These are phyloP conservation scores for Paratrypauchen microcephalus DNA, from an alignment of 2,797 vertebrate species.

Conservation along the genomic window DNA sequence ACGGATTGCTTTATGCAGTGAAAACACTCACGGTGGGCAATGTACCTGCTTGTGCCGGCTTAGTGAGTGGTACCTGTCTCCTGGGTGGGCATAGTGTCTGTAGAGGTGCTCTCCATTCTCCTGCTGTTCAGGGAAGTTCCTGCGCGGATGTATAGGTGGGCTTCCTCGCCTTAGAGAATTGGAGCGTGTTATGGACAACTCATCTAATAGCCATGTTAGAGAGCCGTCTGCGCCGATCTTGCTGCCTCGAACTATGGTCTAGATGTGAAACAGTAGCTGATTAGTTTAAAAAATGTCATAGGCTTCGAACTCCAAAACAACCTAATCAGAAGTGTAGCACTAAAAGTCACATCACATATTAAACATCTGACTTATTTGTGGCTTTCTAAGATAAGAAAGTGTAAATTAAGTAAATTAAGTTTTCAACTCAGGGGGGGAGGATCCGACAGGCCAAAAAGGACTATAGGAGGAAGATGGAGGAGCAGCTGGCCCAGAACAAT, in stretches of 20 bases:
- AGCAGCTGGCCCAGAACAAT: too few species aligned
- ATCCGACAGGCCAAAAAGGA: too few species aligned
- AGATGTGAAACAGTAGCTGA: conserved; percentile 10
- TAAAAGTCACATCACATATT: too few species aligned
- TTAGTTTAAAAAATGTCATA: too few species aligned
- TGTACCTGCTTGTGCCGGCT: not conserved
- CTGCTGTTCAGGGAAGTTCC: conserved; percentile 69
- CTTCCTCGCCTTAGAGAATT: conserved; percentile 91
- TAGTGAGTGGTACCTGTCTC: conserved; percentile 50
- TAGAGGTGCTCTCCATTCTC: conserved; percentile 76
- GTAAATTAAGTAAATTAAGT: too few species aligned
- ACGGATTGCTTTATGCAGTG: too few species aligned
- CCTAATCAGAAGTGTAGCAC: too few species aligned
- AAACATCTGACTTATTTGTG: too few species aligned
- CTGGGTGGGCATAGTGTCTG: conserved; percentile 60
- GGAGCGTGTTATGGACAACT: conserved; percentile 94
- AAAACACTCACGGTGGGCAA: too few species aligned
- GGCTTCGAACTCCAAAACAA: too few species aligned
- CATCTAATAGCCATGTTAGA: conserved; percentile 90
- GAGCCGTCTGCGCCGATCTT: conserved; percentile 86
- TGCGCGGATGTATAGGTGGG: conserved; percentile 79
- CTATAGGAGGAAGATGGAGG: too few species aligned
- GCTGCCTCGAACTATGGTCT: conserved; percentile 92
- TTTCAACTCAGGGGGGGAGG: too few species aligned
- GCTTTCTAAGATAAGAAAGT: not conserved